Evolutionary conservation across 2,797 vertebrate species (phyloP).

Genomic region (Microchirus variegatus): DNA sequence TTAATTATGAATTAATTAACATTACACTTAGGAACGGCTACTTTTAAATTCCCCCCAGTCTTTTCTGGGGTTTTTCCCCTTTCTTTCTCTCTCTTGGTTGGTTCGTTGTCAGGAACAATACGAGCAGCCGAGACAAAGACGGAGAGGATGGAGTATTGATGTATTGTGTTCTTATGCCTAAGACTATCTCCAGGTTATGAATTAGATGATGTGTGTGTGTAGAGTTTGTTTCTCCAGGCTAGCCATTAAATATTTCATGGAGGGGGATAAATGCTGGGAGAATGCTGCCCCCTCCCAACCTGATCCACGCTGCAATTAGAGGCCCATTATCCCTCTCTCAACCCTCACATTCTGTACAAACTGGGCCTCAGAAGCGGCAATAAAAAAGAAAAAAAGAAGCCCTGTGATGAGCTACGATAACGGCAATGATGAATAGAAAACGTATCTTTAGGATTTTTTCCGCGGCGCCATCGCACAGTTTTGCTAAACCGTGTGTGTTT

Average conservation of each 20-base stretch:
- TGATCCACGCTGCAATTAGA: constrained; percentile 80
- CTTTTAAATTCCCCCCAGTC: constrained; percentile 49
- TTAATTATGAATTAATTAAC: constrained; percentile 80
- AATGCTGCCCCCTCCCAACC: constrained; percentile 64
- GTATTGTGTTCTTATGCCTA: constrained; percentile 54
- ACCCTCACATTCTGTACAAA: constrained; percentile 69
- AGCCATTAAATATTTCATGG: constrained; percentile 85
- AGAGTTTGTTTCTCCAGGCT: constrained; percentile 78
- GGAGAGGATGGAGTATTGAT: constrained; percentile 58
- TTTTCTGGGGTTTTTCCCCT: neutral
- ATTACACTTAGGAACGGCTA: constrained; percentile 66
- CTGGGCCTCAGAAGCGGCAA: constrained; percentile 67
- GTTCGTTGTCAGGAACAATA: constrained; percentile 59
- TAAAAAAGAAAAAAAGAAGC: constrained; percentile 69
- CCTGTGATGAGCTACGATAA: constrained; percentile 75
- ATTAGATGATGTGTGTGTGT: constrained; percentile 74
- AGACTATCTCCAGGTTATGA: constrained; percentile 78
- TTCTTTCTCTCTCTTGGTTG: constrained; percentile 19
- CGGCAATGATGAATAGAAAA: constrained; percentile 62
- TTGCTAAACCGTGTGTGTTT: constrained; percentile 60
- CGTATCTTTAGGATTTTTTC: constrained; percentile 67
- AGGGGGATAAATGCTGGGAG: constrained; percentile 73
- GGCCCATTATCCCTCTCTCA: constrained; percentile 71
- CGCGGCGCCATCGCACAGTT: constrained; percentile 64
- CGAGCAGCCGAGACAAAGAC: constrained; percentile 55